Conservation (phyloP, 2,797 vertebrate genomes). For the Anguilla pacifica region DNA sequence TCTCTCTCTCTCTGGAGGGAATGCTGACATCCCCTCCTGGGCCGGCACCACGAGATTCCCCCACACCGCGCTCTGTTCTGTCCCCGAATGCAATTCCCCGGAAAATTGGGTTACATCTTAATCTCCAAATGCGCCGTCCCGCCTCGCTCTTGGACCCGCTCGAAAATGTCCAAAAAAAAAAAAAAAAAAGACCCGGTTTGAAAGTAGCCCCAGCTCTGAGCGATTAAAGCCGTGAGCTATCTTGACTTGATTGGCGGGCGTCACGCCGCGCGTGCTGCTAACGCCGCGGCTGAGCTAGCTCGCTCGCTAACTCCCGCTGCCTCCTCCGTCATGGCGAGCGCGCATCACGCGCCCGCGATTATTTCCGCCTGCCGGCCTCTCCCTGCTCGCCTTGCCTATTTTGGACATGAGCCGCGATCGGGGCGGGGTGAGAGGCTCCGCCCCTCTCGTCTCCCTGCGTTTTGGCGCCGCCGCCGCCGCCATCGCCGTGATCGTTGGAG, state of each 20-base stretch:
- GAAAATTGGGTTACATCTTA: constrained; percentile 14
- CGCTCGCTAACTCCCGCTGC: background rate
- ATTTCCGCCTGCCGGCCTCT: background rate
- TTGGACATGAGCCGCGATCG: background rate
- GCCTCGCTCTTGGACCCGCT: background rate
- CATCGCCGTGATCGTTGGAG: background rate
- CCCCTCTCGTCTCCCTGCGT: background rate
- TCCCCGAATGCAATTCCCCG: background rate
- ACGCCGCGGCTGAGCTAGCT: background rate
- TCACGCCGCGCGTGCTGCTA: no score
- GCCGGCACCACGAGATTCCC: background rate
- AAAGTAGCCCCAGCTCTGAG: background rate
- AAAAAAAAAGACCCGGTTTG: background rate
- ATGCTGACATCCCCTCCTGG: background rate
- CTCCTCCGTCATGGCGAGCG: background rate
- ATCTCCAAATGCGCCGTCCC: background rate
- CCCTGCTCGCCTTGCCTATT: background rate
- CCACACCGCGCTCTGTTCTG: background rate
- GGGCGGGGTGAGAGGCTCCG: background rate
- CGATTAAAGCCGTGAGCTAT: background rate
- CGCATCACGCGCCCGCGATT: background rate
- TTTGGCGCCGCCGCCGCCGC: no score
- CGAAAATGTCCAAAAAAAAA: background rate
- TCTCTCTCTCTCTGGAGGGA: constrained; percentile 24
- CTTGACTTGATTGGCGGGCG: background rate